Evolutionary conservation across 2,113 vertebrate species (phyloP).

Genomic region (Calidris pygmaea): DNA sequence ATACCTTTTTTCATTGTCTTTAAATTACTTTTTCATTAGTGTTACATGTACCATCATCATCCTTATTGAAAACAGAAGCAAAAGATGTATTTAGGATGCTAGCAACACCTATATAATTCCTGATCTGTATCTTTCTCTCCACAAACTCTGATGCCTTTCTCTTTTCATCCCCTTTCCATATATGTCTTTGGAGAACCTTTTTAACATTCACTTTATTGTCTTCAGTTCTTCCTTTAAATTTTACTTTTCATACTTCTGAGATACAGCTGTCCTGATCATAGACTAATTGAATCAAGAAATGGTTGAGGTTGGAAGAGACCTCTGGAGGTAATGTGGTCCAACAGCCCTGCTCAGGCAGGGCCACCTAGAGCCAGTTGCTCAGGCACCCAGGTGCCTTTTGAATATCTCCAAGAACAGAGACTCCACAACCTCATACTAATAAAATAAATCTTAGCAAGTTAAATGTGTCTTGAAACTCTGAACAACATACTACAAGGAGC

Average conservation of each 20-base stretch:
- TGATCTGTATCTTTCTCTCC: neutral
- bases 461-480: neutral
- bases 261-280: neutral
- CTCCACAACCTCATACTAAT: neutral
- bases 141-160: neutral
- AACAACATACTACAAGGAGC: neutral
- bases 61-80: neutral
- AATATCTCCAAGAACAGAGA: no score
- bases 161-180: neutral
- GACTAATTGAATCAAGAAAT: neutral
- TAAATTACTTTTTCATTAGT: neutral
- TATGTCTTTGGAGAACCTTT: neutral
- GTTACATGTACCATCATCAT: neutral
- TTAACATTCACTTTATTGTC: neutral
- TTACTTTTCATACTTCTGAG: neutral
- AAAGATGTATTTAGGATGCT: neutral
- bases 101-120: rapidly evolving
- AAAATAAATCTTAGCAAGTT: neutral
- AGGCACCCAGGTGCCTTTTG: no score
- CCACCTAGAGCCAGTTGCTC: no score
- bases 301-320: neutral
- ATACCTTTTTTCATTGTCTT: neutral
- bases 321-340: neutral
- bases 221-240: neutral
- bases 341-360: neutral